Evolutionary conservation across 2,888 invertebrate species (phyloP).

Genomic region (Eupeodes luniger): DNA sequence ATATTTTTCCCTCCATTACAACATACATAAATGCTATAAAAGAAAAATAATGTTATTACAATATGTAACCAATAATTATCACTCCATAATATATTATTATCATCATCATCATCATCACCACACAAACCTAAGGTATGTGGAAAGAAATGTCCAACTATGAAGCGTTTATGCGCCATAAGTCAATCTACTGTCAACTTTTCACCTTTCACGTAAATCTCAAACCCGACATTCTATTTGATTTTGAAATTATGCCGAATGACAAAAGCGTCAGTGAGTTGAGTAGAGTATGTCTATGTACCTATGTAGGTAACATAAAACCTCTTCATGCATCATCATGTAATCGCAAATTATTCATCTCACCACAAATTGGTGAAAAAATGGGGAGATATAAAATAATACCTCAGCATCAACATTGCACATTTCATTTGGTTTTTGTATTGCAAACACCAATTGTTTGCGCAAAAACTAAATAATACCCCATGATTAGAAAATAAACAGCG

Average conservation of each 20-base stretch:
- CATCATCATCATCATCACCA: not conserved
- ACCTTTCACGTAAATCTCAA: slow-evolving; percentile 62
- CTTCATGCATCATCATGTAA: slow-evolving; percentile 56
- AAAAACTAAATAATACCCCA: slow-evolving; percentile 53
- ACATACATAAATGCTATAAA: slow-evolving; percentile 8
- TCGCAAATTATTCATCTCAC: slow-evolving; percentile 52
- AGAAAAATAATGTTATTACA: slow-evolving; percentile 30
- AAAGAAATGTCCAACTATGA: too few relatives aligned
- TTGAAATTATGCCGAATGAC: slow-evolving; percentile 43
- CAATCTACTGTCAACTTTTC: slow-evolving; percentile 62
- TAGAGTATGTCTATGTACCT: too few relatives aligned
- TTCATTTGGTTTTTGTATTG: not conserved
- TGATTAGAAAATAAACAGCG: slow-evolving; percentile 36
- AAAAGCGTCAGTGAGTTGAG: not conserved
- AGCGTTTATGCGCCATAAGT: slow-evolving; percentile 21
- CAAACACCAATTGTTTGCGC: slow-evolving; percentile 48
- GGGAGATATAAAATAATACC: slow-evolving; percentile 23
- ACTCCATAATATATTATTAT: slow-evolving; percentile 3
- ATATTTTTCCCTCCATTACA: slow-evolving; percentile 17
- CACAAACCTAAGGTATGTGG: not conserved
- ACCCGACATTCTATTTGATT: slow-evolving; percentile 63
- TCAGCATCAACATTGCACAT: slow-evolving; percentile 55
- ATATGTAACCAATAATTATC: slow-evolving; percentile 47
- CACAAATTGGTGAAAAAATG: slow-evolving; percentile 32
- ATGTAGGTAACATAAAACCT: slow-evolving; percentile 18